Base-by-base conservation (phyloP, 2,888 invertebrate genomes). In the Clanis bilineata region DNA sequence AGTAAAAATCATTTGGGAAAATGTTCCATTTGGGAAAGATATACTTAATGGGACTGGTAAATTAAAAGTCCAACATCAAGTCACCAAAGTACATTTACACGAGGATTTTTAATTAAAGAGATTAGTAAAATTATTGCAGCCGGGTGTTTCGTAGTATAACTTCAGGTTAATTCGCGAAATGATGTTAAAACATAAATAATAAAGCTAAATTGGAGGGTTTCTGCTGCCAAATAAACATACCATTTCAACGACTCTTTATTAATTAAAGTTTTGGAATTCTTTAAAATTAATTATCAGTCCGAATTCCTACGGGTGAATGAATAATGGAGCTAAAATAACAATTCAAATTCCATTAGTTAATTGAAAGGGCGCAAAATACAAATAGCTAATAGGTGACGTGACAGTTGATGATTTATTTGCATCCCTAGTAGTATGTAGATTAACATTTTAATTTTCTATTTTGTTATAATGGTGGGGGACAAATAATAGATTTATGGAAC, bases 291-390 rank as follows among this genome's bases (percentile, higher is more conserved):
- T 45, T 45, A 45, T 5, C 23, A 9, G 51, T 43, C 25, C 32
- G 62, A 62, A 7, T 64, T 45, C 45, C 23, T 25, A n/a, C 12
- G 45, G 23, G 45, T 12, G n/a, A 45, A 45, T 45, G 6, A 25
- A 45, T 45, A 45, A 25, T 23, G 23, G 23, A 25, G 45, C 45
- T n/a, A 6, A 23, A 25, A 7, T 45, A 45, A 45, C 12, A n/a
- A n/a, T 45, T 36, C 3, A 25, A 45, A 45, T 25, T 45, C 45
- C 45, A 45, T 45, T 45, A 25, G 45, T n/a, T 45, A 45, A 45
- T 45, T 45, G 45, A 45, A 45, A 45, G 12, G 36, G 12, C 23
- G 25, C 45, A 23, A 45, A 45, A 45, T 45, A 45, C 45, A 10
- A 45, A 45, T 45, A n/a, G 45, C 45, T 45, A 23, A 45, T 45